Conservation (phyloP, 2,113 vertebrate genomes). For the Isurus oxyrinchus region DNA sequence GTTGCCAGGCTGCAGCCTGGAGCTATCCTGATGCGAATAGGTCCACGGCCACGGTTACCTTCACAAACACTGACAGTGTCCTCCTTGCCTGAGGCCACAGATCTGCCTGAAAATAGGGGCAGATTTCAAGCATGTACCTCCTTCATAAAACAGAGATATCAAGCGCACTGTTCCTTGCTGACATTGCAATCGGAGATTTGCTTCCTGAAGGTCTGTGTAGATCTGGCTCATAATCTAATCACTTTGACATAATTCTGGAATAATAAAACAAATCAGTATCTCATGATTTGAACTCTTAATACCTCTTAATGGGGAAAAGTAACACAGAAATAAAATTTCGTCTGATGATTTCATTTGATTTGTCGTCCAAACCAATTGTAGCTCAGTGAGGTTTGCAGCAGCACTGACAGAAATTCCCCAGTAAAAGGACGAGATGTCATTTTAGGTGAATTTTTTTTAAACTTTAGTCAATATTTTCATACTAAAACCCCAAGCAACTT, state of each 20-base stretch:
- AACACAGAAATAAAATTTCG: background rate
- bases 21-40: background rate
- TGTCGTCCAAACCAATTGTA: background rate
- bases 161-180: background rate
- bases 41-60: background rate
- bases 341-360: background rate
- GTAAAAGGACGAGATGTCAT: background rate
- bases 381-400: background rate
- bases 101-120: background rate
- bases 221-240: background rate
- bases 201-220: background rate
- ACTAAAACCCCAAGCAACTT: conserved; percentile 25
- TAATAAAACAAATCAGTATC: background rate
- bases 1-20: background rate
- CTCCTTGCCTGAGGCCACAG: background rate
- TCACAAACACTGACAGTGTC: background rate
- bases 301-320: background rate
- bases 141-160: background rate
- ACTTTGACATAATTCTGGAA: background rate
- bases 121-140: background rate
- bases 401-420: background rate
- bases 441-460: conserved; percentile 25
- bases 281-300: background rate
- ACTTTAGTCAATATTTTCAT: conserved; percentile 28
- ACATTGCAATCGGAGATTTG: background rate